Evolutionary conservation across 92 coral and sea anemone species (phyloP), one percentile per base, ranked within the genome.

Genomic region (Plumapathes pennacea): DNA sequence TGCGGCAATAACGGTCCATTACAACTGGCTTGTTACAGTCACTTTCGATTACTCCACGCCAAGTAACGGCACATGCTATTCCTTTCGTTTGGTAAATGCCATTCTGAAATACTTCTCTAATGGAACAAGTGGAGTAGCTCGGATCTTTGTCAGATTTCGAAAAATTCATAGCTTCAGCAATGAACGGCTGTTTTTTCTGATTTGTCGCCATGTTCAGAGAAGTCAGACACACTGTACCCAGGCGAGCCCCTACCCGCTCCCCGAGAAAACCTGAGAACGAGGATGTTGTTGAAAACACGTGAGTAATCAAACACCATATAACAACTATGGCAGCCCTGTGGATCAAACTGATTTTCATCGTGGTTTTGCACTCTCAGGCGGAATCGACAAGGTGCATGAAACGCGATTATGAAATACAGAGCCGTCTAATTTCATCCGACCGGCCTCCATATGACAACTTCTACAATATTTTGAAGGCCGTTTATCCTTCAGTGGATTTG

Each of bases 381-480:
- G 30, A 38, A 15, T 25, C 40, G 20, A n/a, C 48, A 38, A 38
- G 47, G 22, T 57, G 64, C 36, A n/a, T 57, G 33, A 49, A 36
- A 38, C 36, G 47, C 32, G 46, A 57, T 1, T 29, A 57, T 10
- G 47, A 57, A 38, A 2, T 57, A 13, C 64, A 57, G 18, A 22
- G 48, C 0, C 28, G 41, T 38, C 17, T 37, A 17, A 24, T 32
- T 20, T 58, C 78, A 4, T 17, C 25, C n/a, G n/a, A n/a, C n/a
- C n/a, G n/a, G n/a, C n/a, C n/a, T n/a, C n/a, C n/a, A n/a, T n/a
- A n/a, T 33, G 69, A 71, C 31, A 71, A 71, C 54, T 71, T 57
- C 31, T 49, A 58, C 53, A 71, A 48, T 29, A 71, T 71, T 20
- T 59, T 46, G 0, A 58, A 38, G 50, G 70, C 79, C 33, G 54